Evolutionary conservation across 2,888 invertebrate species (phyloP).

Genomic region (Melipona bicolor): DNA sequence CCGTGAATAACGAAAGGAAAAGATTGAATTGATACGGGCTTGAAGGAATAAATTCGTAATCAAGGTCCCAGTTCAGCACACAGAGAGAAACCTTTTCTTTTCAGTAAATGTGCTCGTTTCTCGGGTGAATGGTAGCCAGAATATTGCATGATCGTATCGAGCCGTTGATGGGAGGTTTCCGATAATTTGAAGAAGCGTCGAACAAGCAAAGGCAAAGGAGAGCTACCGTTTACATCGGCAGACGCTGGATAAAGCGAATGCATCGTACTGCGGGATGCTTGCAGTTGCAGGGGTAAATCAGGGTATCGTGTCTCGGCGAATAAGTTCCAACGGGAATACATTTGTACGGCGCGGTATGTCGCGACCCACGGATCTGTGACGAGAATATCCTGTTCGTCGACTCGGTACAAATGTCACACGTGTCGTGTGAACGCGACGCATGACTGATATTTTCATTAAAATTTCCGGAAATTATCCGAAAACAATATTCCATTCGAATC

Average conservation of each 20-base stretch:
- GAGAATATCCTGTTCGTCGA: background rate
- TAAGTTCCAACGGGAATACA: conserved; percentile 1
- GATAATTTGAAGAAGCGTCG: background rate
- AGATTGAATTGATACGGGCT: background rate
- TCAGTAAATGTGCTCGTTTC: background rate
- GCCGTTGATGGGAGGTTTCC: background rate
- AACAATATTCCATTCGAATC: too few species aligned
- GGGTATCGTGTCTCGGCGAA: background rate
- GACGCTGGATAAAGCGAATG: background rate
- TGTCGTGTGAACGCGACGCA: background rate
- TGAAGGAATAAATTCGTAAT: background rate
- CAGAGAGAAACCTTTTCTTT: background rate
- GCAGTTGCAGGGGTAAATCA: conserved; percentile 4
- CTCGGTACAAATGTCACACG: background rate
- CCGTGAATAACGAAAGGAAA: background rate
- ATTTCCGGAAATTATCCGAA: background rate
- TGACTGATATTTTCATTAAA: background rate
- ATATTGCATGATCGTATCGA: background rate
- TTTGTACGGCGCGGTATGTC: background rate
- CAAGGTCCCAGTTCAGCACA: background rate
- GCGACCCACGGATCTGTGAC: conserved; percentile 1
- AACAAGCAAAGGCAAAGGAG: background rate
- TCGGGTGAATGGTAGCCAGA: background rate
- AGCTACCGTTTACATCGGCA: background rate
- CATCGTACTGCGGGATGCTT: background rate